Evolutionary conservation across 2,113 vertebrate genomes (phyloP), one percentile per base, ranked within the genome.

Genomic region (Mixornis gularis): DNA sequence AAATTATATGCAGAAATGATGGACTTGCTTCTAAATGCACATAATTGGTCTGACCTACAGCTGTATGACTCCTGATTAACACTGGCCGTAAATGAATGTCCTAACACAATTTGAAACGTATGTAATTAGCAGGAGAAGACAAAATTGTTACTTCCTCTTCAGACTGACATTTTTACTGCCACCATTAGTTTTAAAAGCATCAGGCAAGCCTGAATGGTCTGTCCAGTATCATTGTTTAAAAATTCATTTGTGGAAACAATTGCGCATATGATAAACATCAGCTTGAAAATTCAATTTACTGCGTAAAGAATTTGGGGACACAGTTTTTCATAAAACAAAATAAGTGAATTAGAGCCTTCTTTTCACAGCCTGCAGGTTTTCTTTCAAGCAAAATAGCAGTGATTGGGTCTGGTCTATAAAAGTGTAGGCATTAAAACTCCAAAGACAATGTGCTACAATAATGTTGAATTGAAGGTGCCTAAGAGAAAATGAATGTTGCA

Each of bases 251-350:
- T 74, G 73, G 77, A 90, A 94, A 90, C 90, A 95, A 41, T 53
- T 76, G 49, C 21, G 21, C 30, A 26, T 60, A n/a, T 7, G 79
- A 91, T 94, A 89, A 90, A 70, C 40, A 91, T 77, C 64, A 38
- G 48, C 66, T 87, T 70, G 55, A 85, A 94, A 96, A 93, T 83
- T 64, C 48, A 70, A 24, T 91, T 92, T 94, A 46, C 41, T 83
- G 29, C 3, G 1, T 63, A 82, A 96, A 87, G 87, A 91, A 92
- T 94, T 85, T 82, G n/a, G 48, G 52, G n/a, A 36, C 36, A 48
- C 10, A 69, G 43, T 59, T 92, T 89, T 85, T 91, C 34, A 19
- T 68, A 20, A 84, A 88, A 71, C 27, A 65, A 88, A 92, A 12
- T 64, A 79, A 91, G 81, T 70, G 68, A 89, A 80, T 92, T 87